These are phyloP conservation scores for Polydesmus complanatus DNA, from an alignment of 2,888 invertebrate species.

Conservation along the genomic window DNA sequence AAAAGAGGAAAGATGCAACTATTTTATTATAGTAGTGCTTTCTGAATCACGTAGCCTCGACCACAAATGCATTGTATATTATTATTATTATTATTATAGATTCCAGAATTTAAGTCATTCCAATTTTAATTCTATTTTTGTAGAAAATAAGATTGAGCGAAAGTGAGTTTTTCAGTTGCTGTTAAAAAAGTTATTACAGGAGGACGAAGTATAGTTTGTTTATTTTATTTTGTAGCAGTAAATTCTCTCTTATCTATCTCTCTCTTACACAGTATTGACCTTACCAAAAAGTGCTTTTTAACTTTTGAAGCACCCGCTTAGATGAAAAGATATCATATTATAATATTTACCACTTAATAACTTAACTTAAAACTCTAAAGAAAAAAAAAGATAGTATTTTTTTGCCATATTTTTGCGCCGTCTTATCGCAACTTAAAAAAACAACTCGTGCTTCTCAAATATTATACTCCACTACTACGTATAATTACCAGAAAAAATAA, in stretches of 20 bases:
- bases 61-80: too few species aligned
- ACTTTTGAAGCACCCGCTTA: not conserved
- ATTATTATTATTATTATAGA: too few species aligned
- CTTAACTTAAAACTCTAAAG: not conserved
- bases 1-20: too few species aligned
- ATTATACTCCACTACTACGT: not conserved
- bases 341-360: not conserved
- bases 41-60: too few species aligned
- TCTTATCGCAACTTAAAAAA: not conserved
- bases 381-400: not conserved
- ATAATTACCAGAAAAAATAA: not conserved
- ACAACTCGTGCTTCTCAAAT: not conserved
- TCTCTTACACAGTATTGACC: not conserved
- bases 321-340: not conserved
- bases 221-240: too few species aligned
- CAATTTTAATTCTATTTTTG: too few species aligned
- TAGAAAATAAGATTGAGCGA: too few species aligned
- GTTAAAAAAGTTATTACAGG: too few species aligned
- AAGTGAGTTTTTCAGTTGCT: too few species aligned
- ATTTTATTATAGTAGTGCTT: too few species aligned
- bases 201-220: too few species aligned
- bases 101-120: too few species aligned
- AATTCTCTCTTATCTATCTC: not conserved
- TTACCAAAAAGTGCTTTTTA: not conserved
- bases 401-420: not conserved